phyloP scores from a whole-genome alignment of 2,113 vertebrate genomes.

The Gobio gobio region DNA sequence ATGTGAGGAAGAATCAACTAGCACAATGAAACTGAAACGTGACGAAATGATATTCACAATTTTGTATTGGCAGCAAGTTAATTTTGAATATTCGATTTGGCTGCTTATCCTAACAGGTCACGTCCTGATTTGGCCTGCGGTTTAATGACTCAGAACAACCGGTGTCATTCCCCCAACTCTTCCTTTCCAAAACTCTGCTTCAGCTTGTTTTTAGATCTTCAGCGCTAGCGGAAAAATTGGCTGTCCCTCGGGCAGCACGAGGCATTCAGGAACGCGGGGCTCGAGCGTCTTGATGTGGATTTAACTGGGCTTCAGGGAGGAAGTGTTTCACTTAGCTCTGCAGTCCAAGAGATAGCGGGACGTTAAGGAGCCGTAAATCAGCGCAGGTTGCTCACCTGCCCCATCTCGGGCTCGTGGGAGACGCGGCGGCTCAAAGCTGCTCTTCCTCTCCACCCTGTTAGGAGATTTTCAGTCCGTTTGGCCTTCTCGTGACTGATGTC shows the following conservation, averaged over 20 bases:
- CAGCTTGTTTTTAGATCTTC: constrained; percentile 49
- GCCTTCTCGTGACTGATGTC: constrained; percentile 30
- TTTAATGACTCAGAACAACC: constrained; percentile 30
- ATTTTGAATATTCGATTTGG: background rate
- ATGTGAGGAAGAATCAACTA: background rate
- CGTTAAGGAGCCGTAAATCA: constrained; percentile 58
- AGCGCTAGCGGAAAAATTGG: background rate
- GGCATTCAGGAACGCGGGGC: constrained; percentile 42
- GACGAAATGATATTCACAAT: background rate
- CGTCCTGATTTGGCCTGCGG: background rate
- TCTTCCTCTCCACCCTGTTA: constrained; percentile 39
- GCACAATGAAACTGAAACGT: background rate
- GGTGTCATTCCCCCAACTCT: constrained; percentile 14
- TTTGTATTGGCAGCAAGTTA: background rate
- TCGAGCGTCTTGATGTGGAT: constrained; percentile 55
- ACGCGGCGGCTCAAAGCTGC: background rate
- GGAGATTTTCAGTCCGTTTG: constrained; percentile 28
- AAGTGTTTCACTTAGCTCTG: constrained; percentile 62
- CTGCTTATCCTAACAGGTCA: background rate
- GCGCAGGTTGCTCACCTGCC: constrained; percentile 62
- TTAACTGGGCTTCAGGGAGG: constrained; percentile 65
- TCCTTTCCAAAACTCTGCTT: constrained; percentile 30
- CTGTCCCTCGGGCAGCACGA: constrained; percentile 35
- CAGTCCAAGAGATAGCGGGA: constrained; percentile 53
- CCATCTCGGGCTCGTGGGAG: constrained; percentile 30